These are phyloP conservation scores for Anas platyrhynchos DNA, from an alignment of 2,113 vertebrate genomes.

Conservation along the genomic window DNA sequence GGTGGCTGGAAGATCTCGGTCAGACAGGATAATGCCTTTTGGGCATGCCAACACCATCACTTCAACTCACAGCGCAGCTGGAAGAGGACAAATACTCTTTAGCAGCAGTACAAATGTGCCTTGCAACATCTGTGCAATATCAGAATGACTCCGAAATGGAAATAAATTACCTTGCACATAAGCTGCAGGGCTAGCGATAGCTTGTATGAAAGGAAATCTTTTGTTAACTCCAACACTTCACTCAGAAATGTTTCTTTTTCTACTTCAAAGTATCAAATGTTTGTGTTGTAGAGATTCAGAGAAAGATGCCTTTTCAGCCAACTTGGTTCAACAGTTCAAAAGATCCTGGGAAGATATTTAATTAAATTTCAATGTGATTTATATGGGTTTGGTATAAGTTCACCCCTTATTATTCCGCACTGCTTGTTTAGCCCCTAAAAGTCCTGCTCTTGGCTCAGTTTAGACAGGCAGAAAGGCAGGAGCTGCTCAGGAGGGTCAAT, in stretches of 20 bases:
- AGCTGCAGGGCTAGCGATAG: background rate
- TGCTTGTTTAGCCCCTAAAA: background rate
- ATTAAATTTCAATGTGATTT: background rate
- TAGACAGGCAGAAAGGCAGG: background rate
- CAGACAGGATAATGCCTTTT: background rate
- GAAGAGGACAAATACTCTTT: background rate
- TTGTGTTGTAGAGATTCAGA: background rate
- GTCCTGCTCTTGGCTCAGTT: fast-evolving
- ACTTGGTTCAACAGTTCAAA: background rate
- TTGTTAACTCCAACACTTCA: background rate
- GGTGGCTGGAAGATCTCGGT: background rate
- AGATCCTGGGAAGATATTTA: background rate
- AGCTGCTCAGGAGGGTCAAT: fast-evolving
- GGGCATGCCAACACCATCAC: fast-evolving
- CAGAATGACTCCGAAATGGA: background rate
- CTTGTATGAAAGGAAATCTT: background rate
- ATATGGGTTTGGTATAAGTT: background rate
- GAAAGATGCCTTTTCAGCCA: background rate
- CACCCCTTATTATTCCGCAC: background rate
- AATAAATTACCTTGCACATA: background rate
- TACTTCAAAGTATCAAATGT: background rate
- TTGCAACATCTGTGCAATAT: background rate
- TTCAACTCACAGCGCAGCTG: background rate
- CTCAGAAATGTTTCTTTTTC: background rate
- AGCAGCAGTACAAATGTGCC: background rate